phyloP scores from a whole-genome alignment of 2,888 invertebrate species.

The Drosophila atripex region DNA sequence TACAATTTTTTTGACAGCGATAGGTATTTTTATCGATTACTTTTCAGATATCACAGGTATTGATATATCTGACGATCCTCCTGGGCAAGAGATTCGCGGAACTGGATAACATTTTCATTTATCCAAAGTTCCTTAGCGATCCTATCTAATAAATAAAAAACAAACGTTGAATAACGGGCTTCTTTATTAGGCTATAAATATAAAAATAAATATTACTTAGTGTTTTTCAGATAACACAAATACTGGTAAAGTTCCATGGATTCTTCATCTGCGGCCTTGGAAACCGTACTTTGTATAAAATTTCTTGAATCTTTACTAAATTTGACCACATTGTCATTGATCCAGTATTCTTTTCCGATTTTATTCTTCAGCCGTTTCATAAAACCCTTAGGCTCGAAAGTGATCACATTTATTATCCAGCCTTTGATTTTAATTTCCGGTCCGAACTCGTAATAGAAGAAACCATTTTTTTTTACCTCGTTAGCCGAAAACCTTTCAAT shows the following conservation, averaged over 20 bases:
- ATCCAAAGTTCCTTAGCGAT: constrained; percentile 27
- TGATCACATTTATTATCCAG: constrained; percentile 11
- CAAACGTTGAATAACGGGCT: too few relatives aligned
- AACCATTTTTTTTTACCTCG: constrained; percentile 9
- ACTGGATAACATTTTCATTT: constrained; percentile 19
- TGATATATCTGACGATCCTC: constrained; percentile 10
- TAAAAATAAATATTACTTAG: not conserved
- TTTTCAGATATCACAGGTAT: constrained; percentile 7
- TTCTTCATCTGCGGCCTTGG: not conserved
- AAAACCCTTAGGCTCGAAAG: constrained; percentile 17
- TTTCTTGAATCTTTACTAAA: constrained; percentile 8
- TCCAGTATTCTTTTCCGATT: constrained; percentile 11
- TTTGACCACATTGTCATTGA: constrained; percentile 10
- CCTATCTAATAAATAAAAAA: too few relatives aligned
- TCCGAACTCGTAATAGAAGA: constrained; percentile 14
- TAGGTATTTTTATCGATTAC: not conserved
- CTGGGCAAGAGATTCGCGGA: not conserved
- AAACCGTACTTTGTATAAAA: not conserved
- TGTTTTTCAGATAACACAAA: constrained; percentile 4
- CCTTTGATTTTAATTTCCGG: constrained; percentile 7
- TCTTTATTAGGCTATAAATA: not conserved
- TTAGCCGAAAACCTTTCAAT: constrained; percentile 5
- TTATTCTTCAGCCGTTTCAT: not conserved
- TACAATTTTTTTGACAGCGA: too few relatives aligned
- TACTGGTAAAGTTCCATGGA: constrained; percentile 1